Evolutionary conservation across 2,797 vertebrate species (phyloP).

Genomic region (Enteromius trimaculatus): DNA sequence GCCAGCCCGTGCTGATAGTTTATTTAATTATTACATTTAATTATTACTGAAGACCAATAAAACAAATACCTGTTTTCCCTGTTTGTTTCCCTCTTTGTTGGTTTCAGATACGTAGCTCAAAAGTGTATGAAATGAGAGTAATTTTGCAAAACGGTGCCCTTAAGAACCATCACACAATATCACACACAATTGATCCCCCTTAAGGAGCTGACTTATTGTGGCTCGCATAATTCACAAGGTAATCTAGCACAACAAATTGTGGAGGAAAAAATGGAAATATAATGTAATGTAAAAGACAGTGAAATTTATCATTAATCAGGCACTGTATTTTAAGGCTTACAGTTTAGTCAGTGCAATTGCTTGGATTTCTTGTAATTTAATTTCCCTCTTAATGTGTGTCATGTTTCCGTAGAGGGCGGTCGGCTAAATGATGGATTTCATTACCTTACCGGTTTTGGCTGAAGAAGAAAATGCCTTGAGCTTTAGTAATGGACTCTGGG

Average conservation of each 20-base stretch:
- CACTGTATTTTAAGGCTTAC: not conserved
- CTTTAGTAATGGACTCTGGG: conserved; percentile 11
- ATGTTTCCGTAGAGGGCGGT: conserved; percentile 42
- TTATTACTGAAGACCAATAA: not conserved
- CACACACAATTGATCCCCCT: not conserved
- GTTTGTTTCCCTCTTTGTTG: not conserved
- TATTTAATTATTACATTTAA: not conserved
- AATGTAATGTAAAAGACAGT: not conserved
- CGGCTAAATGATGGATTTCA: conserved; percentile 45
- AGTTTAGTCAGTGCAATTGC: not conserved
- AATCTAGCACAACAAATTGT: not conserved
- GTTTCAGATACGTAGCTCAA: not conserved
- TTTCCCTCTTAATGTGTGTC: conserved; percentile 32
- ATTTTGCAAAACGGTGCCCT: not conserved
- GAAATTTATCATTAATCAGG: not conserved
- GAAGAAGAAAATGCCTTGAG: conserved; percentile 36
- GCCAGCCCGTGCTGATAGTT: not conserved
- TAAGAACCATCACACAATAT: not conserved
- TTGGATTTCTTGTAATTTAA: conserved; percentile 27
- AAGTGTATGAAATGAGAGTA: not conserved
- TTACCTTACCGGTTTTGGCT: conserved; percentile 24
- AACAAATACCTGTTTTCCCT: not conserved
- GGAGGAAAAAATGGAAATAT: not conserved
- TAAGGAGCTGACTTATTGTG: not conserved
- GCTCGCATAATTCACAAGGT: conserved; percentile 2